Evolutionary conservation across 2,113 vertebrate species (phyloP).

Genomic region (Mobula hypostoma): DNA sequence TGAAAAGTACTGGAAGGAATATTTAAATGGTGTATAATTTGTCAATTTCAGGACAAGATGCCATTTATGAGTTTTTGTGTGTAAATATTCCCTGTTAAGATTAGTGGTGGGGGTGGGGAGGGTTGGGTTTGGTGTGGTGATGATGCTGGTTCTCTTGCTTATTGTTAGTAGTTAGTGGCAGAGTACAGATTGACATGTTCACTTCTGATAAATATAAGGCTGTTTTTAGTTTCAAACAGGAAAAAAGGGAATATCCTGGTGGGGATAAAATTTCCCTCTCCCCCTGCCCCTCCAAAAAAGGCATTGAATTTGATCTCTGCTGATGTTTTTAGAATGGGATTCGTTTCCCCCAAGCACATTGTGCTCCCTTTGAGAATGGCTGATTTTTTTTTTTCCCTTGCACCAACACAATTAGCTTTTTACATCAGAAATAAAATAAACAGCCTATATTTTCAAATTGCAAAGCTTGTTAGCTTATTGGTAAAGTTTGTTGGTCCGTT

Average conservation of each 20-base stretch:
- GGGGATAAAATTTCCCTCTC: neutral
- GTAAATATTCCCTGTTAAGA: neutral
- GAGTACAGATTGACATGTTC: neutral
- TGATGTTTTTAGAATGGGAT: neutral
- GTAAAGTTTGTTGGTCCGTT: neutral
- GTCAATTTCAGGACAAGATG: neutral
- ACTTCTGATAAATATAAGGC: neutral
- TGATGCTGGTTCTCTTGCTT: neutral
- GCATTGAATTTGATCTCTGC: neutral
- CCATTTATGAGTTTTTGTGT: neutral
- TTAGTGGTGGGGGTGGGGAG: neutral
- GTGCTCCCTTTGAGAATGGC: neutral
- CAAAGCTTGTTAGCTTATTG: neutral
- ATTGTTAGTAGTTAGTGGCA: neutral
- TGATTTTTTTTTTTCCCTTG: neutral
- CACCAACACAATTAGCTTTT: neutral
- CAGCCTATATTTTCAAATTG: neutral
- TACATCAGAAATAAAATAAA: neutral
- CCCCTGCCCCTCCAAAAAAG: neutral
- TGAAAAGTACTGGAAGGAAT: neutral
- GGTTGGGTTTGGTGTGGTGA: too few relatives aligned
- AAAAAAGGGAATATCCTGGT: neutral
- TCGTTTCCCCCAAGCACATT: neutral
- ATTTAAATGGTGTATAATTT: neutral
- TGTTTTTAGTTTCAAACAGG: neutral